Evolutionary conservation across 1,140 invertebrate species (phyloP).

Genomic region (Thaumatotibia leucotreta): DNA sequence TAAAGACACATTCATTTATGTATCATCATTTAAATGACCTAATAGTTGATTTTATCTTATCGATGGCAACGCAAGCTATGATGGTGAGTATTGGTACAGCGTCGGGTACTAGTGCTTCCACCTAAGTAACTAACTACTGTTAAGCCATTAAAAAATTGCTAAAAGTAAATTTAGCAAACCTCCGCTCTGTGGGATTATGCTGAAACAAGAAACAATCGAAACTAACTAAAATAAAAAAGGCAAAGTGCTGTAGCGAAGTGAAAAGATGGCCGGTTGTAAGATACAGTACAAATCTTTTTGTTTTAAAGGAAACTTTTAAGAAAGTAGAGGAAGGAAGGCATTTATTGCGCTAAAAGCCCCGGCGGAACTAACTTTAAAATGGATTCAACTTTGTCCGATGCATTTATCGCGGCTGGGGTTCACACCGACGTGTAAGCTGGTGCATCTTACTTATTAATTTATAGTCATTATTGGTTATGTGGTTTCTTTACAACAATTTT

Average conservation of each 20-base stretch:
- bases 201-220: not conserved
- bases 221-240: constrained; percentile 16
- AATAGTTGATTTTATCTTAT: no score
- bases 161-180: no score
- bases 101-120: no score
- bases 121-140: no score
- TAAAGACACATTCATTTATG: no score
- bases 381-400: constrained; percentile 72
- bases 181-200: not conserved
- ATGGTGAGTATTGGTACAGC: no score
- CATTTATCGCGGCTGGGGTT: constrained; percentile 48
- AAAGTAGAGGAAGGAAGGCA: constrained; percentile 71
- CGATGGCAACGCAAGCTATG: no score
- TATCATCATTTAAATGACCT: no score
- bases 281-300: constrained; percentile 68
- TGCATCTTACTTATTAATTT: not conserved
- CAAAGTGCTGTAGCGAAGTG: constrained; percentile 22
- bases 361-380: constrained; percentile 72
- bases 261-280: constrained; percentile 50
- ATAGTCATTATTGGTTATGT: not conserved
- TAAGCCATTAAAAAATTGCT: no score
- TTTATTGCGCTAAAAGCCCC: constrained; percentile 72
- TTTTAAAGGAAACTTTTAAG: constrained; percentile 70
- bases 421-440: constrained; percentile 40
- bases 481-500: no score